phyloP scores from a whole-genome alignment of 1,140 invertebrate genomes.

The Brachionus rubens region DNA sequence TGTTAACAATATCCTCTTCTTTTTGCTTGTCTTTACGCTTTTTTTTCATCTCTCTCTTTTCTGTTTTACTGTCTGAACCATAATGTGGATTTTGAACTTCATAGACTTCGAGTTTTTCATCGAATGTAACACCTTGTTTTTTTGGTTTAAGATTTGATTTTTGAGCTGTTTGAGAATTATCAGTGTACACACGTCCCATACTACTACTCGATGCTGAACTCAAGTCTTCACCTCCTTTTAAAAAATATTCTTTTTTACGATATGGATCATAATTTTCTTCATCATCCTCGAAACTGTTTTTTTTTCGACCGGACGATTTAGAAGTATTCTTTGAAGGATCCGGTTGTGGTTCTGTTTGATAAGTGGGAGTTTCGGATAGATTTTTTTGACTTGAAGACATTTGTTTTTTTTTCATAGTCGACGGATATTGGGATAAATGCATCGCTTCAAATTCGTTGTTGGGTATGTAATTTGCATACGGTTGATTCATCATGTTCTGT shows the following conservation, averaged over 20 bases:
- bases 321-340: no score
- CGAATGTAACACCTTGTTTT: slow-evolving; percentile 38
- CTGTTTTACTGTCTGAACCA: slow-evolving; percentile 29
- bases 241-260: slow-evolving; percentile 35
- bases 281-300: slow-evolving; percentile 36
- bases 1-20: slow-evolving; percentile 30
- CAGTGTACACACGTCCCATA: background rate
- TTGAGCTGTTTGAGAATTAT: background rate
- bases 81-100: slow-evolving; percentile 44
- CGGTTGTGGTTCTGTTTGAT: background rate
- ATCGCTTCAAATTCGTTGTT: slow-evolving; percentile 15
- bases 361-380: background rate
- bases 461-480: background rate
- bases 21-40: slow-evolving; percentile 39
- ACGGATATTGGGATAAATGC: background rate
- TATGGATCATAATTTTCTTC: background rate
- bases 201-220: background rate
- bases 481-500: background rate
- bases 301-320: background rate
- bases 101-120: slow-evolving; percentile 44
- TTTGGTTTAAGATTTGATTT: slow-evolving; percentile 14
- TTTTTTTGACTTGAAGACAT: background rate
- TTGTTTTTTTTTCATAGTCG: background rate
- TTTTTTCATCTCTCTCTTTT: slow-evolving; percentile 36
- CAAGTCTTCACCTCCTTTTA: slow-evolving; percentile 18